phyloP scores from a whole-genome alignment of 2,888 invertebrate species.

The Melolontha melolontha region DNA sequence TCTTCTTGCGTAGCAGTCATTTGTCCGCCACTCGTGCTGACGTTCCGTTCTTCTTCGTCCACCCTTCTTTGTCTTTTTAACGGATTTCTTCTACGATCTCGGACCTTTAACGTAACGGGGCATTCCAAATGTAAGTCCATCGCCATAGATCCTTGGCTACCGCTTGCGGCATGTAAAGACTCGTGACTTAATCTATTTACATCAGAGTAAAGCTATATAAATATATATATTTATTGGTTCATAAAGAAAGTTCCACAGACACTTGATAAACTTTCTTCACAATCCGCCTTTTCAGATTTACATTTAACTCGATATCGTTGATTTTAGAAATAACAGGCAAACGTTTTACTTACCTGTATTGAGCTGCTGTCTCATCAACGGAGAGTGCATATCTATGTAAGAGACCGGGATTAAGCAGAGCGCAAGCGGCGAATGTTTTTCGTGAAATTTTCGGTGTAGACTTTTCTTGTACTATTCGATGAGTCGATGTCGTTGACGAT shows the following conservation, averaged over 20 bases:
- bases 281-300: too few species aligned
- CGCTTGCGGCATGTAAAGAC: slow-evolving; percentile 69
- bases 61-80: slow-evolving; percentile 82
- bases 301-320: too few species aligned
- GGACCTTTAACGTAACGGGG: slow-evolving; percentile 69
- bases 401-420: slow-evolving; percentile 72
- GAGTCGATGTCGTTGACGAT: slow-evolving; percentile 42
- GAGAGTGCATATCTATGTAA: slow-evolving; percentile 85
- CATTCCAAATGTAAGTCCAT: slow-evolving; percentile 79
- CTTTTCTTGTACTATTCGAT: slow-evolving; percentile 45
- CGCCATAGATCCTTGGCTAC: slow-evolving; percentile 79
- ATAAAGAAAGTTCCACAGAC: too few species aligned
- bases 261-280: too few species aligned
- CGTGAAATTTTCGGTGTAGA: slow-evolving; percentile 50
- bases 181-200: slow-evolving; percentile 65
- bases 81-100: slow-evolving; percentile 77
- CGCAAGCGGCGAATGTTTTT: slow-evolving; percentile 66
- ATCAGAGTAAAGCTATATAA: too few species aligned
- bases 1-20: slow-evolving; percentile 40
- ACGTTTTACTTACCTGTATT: slow-evolving; percentile 61
- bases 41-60: slow-evolving; percentile 67
- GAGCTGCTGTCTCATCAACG: slow-evolving; percentile 77
- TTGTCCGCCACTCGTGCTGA: not conserved
- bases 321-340: too few species aligned
- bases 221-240: too few species aligned